A percentile compares a stretch with the other conserved stretches of the same genome.
Evolutionary conservation across 2,888 invertebrate species (phyloP).

Genomic region (Cabera pusaria): DNA sequence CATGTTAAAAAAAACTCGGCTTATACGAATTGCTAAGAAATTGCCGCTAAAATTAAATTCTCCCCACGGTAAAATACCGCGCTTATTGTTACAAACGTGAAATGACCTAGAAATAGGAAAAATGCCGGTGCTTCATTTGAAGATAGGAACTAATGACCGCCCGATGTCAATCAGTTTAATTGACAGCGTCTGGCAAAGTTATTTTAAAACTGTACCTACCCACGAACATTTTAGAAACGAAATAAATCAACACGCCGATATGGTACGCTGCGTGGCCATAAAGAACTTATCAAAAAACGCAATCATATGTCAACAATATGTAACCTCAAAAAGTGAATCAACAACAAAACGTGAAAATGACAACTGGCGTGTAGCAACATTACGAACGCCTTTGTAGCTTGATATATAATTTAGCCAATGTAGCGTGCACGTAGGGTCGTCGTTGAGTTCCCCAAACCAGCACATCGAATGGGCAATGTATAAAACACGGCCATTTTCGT

Average conservation of each 20-base stretch:
- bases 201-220: conserved; percentile 32
- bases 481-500: conserved; percentile 81
- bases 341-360: conserved; percentile 69
- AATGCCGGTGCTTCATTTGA: conserved; percentile 35
- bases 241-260: conserved; percentile 22
- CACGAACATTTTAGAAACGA: conserved; percentile 44
- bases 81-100: too few species aligned
- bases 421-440: conserved; percentile 20
- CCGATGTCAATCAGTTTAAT: conserved; percentile 79
- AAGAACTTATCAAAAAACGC: conserved; percentile 22
- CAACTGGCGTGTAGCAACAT: conserved; percentile 45
- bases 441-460: conserved; percentile 43
- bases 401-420: conserved; percentile 33
- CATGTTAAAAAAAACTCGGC: conserved; percentile 9
- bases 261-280: conserved; percentile 16
- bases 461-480: conserved; percentile 64
- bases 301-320: conserved; percentile 69
- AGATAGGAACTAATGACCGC: conserved; percentile 62
- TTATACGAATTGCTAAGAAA: too few species aligned
- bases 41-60: conserved; percentile 29
- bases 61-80: conserved; percentile 16
- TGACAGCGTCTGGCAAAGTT: conserved; percentile 63
- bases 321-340: conserved; percentile 78
- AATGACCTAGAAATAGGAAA: conserved; percentile 40
- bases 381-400: conserved; percentile 30